Conservation (phyloP, 2,113 vertebrate genomes). For the Crotophaga sulcirostris region DNA sequence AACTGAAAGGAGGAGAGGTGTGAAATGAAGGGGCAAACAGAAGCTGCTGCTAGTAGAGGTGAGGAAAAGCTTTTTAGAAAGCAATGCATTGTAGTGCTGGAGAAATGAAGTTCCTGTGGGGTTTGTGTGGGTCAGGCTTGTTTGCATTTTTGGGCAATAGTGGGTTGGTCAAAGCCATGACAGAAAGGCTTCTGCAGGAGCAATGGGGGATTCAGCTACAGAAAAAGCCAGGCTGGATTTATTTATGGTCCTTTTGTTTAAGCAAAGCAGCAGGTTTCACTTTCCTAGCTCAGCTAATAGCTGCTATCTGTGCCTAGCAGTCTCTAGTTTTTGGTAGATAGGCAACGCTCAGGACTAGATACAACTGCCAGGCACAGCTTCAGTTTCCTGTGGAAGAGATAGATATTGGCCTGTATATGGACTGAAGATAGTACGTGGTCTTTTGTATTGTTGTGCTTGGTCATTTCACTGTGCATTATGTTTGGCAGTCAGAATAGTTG, state of each 20-base stretch:
- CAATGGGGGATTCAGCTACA: not conserved
- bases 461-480: not conserved
- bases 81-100: not conserved
- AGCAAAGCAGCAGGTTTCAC: not conserved
- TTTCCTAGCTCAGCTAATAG: slow-evolving; percentile 3
- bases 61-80: not conserved
- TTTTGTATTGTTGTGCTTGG: not conserved
- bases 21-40: not conserved
- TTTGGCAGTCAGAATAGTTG: not conserved
- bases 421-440: not conserved
- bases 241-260: not conserved
- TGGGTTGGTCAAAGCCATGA: not conserved
- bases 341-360: not conserved
- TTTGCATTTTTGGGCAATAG: not conserved
- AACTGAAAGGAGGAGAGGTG: not conserved
- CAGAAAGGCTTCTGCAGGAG: not conserved
- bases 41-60: not conserved
- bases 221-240: not conserved
- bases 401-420: not conserved
- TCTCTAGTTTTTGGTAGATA: not conserved
- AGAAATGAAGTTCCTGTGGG: not conserved
- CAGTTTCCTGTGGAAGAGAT: not conserved
- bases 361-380: not conserved
- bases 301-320: not conserved
- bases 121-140: not conserved